Base-by-base conservation (phyloP, 2,888 invertebrate genomes). In the Cetonia aurata region DNA sequence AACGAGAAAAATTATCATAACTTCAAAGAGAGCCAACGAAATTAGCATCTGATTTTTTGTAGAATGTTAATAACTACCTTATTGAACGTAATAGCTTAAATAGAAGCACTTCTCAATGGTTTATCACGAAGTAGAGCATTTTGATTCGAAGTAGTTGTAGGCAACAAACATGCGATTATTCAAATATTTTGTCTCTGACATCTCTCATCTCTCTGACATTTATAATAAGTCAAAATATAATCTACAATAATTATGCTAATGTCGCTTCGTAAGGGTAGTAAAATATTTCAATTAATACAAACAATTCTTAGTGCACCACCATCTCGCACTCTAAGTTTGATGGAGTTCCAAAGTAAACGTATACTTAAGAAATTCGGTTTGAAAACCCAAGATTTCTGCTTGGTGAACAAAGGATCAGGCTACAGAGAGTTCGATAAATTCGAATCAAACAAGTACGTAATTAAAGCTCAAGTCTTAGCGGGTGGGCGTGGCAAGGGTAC, bases 321-420 rank as follows among this genome's bases (percentile, higher is more conserved):
- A 33, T 78, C 79, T 3, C 88, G 98, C 76, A 87, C 90, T 80
- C 87, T 99, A 67, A 99, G 98, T 86, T 87, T 99, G 46, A 90
- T 99, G 81, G 99, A 99, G 85, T 99, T 95, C 83, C 99, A 99
- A 84, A 98, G 98, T 82, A 99, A 99, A 85, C 92, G 94, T 80
- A 87, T 99, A 46, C 87, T 99, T 74, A 89, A 91, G 76, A 92
- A 96, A 81, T 89, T 93, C 85, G 94, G 95, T 46, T 92, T 96
- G 73, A 90, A 96, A 76, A 92, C 96, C 79, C 94, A 97, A 83
- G 92, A 94, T 80, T 96, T 96, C 81, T 89, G 92, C 74, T 89
- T 99, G 70, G 89, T 97, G 67, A 93, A 95, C 13, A 19, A 46
- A 6, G 10, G 1, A n/a, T 10, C 44, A 6, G 48, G 56, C 8